Percentiles rank a stretch among this genome's conserved stretches.
phyloP scores from a whole-genome alignment of 2,888 invertebrate species.

The Leptinotarsa peninsularis region DNA sequence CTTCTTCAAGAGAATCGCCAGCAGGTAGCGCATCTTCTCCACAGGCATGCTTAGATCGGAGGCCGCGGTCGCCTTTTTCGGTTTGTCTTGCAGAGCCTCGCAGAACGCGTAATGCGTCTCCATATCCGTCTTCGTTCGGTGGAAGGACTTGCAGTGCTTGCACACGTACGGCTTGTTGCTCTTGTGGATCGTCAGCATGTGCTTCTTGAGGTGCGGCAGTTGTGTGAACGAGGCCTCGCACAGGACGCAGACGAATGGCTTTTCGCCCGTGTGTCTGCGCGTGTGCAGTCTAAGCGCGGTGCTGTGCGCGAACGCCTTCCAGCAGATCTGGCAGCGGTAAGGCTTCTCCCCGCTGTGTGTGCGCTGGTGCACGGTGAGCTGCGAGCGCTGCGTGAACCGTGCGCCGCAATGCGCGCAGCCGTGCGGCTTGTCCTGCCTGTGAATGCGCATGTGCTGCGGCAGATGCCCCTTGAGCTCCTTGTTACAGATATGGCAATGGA shows the following conservation, averaged over 20 bases:
- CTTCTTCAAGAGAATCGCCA: constrained; percentile 84
- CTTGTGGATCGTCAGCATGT: constrained; percentile 87
- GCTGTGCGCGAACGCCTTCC: constrained; percentile 84
- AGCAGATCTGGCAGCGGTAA: constrained; percentile 84
- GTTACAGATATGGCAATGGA: constrained; percentile 84
- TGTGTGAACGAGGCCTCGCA: constrained; percentile 84
- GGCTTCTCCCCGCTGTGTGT: constrained; percentile 80
- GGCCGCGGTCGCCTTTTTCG: constrained; percentile 53
- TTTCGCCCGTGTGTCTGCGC: constrained; percentile 86
- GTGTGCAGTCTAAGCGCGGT: constrained; percentile 87
- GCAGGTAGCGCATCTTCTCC: constrained; percentile 81
- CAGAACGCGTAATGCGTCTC: constrained; percentile 74
- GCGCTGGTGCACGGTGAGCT: constrained; percentile 84
- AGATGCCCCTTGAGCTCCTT: constrained; percentile 85
- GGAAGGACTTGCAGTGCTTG: constrained; percentile 77
- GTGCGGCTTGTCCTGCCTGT: constrained; percentile 81
- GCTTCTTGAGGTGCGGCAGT: constrained; percentile 87
- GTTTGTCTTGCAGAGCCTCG: constrained; percentile 45
- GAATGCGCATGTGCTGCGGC: constrained; percentile 85
- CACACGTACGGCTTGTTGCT: constrained; percentile 84
- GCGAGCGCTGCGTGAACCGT: constrained; percentile 85
- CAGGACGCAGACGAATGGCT: constrained; percentile 80
- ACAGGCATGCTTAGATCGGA: constrained; percentile 73
- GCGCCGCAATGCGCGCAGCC: constrained; percentile 83
- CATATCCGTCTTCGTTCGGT: constrained; percentile 80